Evolutionary conservation across 1,140 invertebrate genomes (phyloP), one percentile per base, ranked within the genome.

Genomic region (Tetramorium simillimum): DNA sequence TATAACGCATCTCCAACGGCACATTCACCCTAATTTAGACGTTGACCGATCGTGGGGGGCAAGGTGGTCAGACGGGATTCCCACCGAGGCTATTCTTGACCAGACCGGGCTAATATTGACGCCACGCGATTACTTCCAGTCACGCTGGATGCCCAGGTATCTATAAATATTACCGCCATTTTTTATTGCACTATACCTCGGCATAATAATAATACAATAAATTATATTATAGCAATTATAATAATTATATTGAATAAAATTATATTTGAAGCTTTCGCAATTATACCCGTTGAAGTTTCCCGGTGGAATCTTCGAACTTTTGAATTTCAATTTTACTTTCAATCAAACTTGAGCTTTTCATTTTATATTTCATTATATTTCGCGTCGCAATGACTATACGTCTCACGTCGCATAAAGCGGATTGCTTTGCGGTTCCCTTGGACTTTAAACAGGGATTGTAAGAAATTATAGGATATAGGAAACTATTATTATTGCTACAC

Each of bases 71-170:
- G 86, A 90, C 89, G 75, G 80, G 89, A 90, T 90, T 90, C 86
- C 75, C 88, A 90, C 33, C 80, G 69, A 43, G 33, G 88, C 86
- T 90, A 90, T 90, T 90, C 88, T 90, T 90, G 76, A 90, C 89
- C 89, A 90, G 88, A 90, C 80, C 89, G 84, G 75, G 86, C 88
- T 90, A 90, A 90, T 90, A 90, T 90, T 90, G 89, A 90, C 87
- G 82, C 86, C 69, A 49, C 46, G 72, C 73, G 77, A 90, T 90
- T 90, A 88, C 86, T 90, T 85, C 80, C 88, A 90, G 69, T 86
- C 72, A 85, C 43, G 60, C 78, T 76, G 60, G 40, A 51, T 37
- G 24, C 37, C 10, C 72, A 87, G 80, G 43, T 33, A 33, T 33
- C 56, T 77, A 84, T 89, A 89, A 90, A 86, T 90, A 70, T 89